These are phyloP conservation scores for Philopotamus ludificatus DNA, from an alignment of 1,140 invertebrate species.

Conservation along the genomic window DNA sequence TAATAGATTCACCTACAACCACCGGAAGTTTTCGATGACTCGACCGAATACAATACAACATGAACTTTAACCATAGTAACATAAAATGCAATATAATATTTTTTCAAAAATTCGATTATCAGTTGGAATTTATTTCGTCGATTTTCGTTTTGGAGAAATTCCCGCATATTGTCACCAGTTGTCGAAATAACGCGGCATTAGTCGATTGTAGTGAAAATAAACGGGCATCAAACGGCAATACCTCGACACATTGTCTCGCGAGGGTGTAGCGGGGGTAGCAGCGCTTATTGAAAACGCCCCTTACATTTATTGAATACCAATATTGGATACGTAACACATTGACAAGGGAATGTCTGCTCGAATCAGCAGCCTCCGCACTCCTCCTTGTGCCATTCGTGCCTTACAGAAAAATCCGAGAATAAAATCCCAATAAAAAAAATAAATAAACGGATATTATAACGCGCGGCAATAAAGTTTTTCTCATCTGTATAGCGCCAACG, in stretches of 20 bases:
- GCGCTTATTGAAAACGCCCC: constrained; percentile 24
- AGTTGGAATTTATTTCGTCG: no score
- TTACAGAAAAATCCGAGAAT: neutral
- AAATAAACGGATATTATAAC: constrained; percentile 26
- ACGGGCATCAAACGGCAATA: neutral
- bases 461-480: neutral
- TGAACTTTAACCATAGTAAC: no score
- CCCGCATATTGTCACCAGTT: no score
- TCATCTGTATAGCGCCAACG: neutral
- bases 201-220: neutral
- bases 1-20: no score
- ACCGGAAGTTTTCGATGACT: no score
- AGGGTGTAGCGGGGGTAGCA: neutral
- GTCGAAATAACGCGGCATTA: neutral
- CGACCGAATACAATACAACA: no score
- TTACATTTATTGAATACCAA: constrained; percentile 34
- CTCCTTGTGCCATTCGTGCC: neutral
- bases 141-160: no score
- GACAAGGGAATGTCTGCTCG: constrained; percentile 26
- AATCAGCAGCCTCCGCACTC: constrained; percentile 8
- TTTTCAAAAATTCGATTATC: no score
- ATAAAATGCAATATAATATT: no score
- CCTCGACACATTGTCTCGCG: constrained; percentile 9
- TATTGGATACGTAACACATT: constrained; percentile 32
- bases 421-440: constrained; percentile 16